A percentile compares a stretch with the other conserved stretches of the same genome.
These are phyloP conservation scores for Hexactinellida sp. DNA, from an alignment of 37 sponge, comb jelly and placozoan genomes.

Conservation along the genomic window DNA sequence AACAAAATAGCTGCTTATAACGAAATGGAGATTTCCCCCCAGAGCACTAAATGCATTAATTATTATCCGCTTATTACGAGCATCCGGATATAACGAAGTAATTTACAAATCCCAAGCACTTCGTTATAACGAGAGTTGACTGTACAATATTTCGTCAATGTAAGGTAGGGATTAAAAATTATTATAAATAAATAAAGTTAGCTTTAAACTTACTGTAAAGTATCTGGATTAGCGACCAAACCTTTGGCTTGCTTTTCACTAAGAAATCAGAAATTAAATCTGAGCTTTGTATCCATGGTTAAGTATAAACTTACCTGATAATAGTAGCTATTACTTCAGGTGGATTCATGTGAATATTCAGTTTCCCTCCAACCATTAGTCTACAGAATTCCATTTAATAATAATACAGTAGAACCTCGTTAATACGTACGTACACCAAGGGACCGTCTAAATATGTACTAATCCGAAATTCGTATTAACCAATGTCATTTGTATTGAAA, in stretches of 20 bases:
- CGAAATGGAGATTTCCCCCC: no score
- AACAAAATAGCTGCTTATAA: no score
- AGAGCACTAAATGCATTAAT: no score
- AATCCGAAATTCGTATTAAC: no score
- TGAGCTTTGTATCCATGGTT: neutral
- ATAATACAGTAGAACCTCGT: neutral
- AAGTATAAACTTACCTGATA: slow-evolving; percentile 46
- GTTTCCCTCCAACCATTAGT: slow-evolving; percentile 68
- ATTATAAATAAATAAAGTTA: neutral
- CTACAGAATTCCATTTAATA: slow-evolving; percentile 20
- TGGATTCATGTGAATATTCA: slow-evolving; percentile 64
- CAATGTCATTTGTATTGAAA: no score
- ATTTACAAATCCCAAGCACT: no score
- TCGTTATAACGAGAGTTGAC: no score
- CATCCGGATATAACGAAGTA: no score
- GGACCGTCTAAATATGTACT: no score
- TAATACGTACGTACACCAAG: neutral
- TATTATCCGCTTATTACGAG: no score
- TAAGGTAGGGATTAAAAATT: no score
- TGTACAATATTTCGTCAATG: no score
- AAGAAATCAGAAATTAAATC: neutral
- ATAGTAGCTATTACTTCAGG: slow-evolving; percentile 72
- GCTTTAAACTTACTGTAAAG: slow-evolving; percentile 31
- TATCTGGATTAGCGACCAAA: slow-evolving; percentile 29
- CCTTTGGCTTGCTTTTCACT: slow-evolving; percentile 77